These are phyloP conservation scores for Elephas maximus DNA, from an alignment of 2,113 vertebrate genomes.

Conservation along the genomic window DNA sequence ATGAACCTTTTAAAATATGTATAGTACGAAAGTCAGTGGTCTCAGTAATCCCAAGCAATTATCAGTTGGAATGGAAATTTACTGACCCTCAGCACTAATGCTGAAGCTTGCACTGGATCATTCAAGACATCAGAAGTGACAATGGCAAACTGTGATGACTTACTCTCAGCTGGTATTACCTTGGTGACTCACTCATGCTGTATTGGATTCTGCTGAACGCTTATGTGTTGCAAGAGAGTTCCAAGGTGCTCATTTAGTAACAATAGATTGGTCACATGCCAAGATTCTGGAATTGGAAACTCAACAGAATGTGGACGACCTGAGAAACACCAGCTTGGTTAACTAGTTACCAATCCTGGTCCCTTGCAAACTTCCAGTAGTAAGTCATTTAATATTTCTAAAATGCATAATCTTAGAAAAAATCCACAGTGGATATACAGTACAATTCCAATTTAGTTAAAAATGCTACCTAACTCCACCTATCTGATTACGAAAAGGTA, in stretches of 20 bases:
- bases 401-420: not conserved
- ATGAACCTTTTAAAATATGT: not conserved
- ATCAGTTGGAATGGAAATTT: not conserved
- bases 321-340: not conserved
- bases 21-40: not conserved
- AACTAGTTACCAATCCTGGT: not conserved
- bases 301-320: not conserved
- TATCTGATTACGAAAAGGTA: not conserved
- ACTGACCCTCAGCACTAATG: not conserved
- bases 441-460: not conserved
- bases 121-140: not conserved
- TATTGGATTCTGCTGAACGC: not conserved
- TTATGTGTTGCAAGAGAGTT: not conserved
- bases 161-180: not conserved
- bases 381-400: not conserved
- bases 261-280: not conserved
- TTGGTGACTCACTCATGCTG: not conserved
- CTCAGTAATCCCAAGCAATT: not conserved
- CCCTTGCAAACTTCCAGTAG: not conserved
- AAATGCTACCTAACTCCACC: not conserved
- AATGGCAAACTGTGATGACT: not conserved
- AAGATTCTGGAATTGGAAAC: not conserved
- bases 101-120: not conserved
- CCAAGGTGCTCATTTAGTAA: not conserved
- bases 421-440: not conserved